Percentiles rank a stretch among this genome's conserved stretches.
These are phyloP conservation scores for Fistularia tabacaria DNA, from an alignment of 2,797 vertebrate genomes.

Conservation along the genomic window DNA sequence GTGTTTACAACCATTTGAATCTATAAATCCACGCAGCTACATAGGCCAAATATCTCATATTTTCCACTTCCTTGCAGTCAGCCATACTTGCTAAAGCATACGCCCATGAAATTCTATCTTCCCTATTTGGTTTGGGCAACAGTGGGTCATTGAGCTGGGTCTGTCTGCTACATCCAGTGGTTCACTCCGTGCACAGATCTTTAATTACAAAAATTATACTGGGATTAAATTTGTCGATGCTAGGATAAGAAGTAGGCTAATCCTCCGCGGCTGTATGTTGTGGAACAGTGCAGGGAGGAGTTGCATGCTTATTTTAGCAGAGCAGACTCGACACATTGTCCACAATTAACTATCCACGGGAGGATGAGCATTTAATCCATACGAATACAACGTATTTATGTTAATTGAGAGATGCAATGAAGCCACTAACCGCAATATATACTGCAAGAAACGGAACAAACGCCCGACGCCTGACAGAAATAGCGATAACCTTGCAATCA, in stretches of 20 bases:
- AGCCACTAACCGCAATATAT: too few species aligned
- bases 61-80: slow-evolving; percentile 66
- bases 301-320: slow-evolving; percentile 35
- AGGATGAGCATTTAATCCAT: background rate
- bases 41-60: slow-evolving; percentile 39
- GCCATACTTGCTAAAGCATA: slow-evolving; percentile 72
- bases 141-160: slow-evolving; percentile 28
- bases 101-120: slow-evolving; percentile 79
- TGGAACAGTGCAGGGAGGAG: slow-evolving; percentile 37
- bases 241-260: slow-evolving; percentile 46
- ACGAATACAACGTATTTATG: background rate
- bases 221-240: slow-evolving; percentile 19
- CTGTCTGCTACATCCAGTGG: slow-evolving; percentile 20
- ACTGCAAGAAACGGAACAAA: slow-evolving; percentile 3
- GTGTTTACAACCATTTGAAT: background rate
- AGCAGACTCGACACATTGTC: slow-evolving; percentile 30
- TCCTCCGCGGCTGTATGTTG: slow-evolving; percentile 39
- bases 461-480: slow-evolving; percentile 1
- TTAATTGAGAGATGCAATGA: background rate
- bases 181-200: slow-evolving; percentile 7
- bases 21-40: slow-evolving; percentile 23
- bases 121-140: slow-evolving; percentile 46
- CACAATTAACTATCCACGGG: background rate
- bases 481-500: background rate
- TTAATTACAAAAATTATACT: slow-evolving; percentile 17